A percentile compares a stretch with the other conserved stretches of the same genome.
Conservation (phyloP, 2,797 vertebrate genomes). For the Amphiprion clarkii region DNA sequence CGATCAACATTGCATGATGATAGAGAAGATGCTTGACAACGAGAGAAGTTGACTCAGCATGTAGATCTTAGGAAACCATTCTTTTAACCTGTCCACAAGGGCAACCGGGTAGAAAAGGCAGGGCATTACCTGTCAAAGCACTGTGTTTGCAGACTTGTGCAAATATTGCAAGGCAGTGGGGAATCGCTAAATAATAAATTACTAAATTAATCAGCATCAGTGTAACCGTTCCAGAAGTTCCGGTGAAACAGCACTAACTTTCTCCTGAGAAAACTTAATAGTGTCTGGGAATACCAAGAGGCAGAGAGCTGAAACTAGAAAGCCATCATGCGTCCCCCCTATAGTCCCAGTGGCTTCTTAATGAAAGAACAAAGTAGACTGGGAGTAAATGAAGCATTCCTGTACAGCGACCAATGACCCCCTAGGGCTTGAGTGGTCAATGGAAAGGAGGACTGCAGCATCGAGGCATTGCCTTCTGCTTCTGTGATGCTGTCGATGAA, state of each 20-base stretch:
- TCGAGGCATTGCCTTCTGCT: conserved; percentile 25
- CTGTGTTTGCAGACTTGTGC: conserved; percentile 5
- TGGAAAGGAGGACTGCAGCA: conserved; percentile 10
- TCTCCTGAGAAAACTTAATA: not conserved
- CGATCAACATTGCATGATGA: not conserved
- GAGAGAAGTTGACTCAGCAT: not conserved
- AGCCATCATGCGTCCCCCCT: conserved; percentile 17
- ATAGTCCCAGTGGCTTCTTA: conserved; percentile 30
- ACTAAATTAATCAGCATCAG: conserved; percentile 1
- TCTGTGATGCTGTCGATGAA: conserved; percentile 35
- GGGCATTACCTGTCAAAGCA: not conserved
- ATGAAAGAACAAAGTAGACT: conserved; percentile 29
- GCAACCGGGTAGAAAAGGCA: not conserved
- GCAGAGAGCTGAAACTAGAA: conserved; percentile 3
- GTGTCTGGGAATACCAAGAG: not conserved
- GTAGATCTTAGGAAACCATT: not conserved
- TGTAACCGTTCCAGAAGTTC: not conserved
- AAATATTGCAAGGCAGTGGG: conserved; percentile 8
- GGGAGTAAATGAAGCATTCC: conserved; percentile 43
- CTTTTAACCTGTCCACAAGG: not conserved
- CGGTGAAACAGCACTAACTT: not conserved
- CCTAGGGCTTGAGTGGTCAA: conserved; percentile 39
- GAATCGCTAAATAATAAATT: conserved; percentile 39
- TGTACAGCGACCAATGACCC: conserved; percentile 44
- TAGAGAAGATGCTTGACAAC: not conserved